Evolutionary conservation across 2,888 invertebrate genomes (phyloP).

Genomic region (Temnothorax rugatulus): DNA sequence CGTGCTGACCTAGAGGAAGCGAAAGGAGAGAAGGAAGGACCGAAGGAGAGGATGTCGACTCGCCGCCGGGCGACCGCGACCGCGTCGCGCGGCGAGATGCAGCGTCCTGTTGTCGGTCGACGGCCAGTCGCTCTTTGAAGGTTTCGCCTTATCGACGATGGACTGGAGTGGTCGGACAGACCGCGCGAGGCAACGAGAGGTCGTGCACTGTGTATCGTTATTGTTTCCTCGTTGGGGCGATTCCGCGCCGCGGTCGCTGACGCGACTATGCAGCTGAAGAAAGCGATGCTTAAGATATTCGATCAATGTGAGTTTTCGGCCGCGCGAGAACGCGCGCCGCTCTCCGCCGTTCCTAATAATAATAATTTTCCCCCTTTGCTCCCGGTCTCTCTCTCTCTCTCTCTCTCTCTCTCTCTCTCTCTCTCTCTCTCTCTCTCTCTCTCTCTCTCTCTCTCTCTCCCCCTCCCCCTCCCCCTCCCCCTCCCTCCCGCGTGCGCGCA

Average conservation of each 20-base stretch:
- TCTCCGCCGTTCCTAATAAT: slow-evolving; percentile 13
- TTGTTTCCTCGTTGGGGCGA: slow-evolving; percentile 64
- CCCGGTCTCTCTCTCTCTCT: background rate
- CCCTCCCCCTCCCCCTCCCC: too few relatives aligned
- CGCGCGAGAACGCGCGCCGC: background rate
- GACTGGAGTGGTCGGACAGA: slow-evolving; percentile 57
- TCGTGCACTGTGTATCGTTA: slow-evolving; percentile 59
- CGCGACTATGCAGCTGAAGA: slow-evolving; percentile 83
- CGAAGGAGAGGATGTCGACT: slow-evolving; percentile 65
- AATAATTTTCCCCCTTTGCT: background rate
- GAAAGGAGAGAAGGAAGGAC: slow-evolving; percentile 36
- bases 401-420: background rate
- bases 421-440: background rate
- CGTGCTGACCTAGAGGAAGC: slow-evolving; percentile 53
- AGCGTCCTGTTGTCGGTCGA: slow-evolving; percentile 45
- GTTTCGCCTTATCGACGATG: slow-evolving; percentile 68
- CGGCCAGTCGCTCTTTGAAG: slow-evolving; percentile 67
- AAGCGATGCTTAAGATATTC: slow-evolving; percentile 83
- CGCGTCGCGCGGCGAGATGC: slow-evolving; percentile 59
- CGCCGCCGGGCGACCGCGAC: slow-evolving; percentile 59
- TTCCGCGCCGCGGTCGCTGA: slow-evolving; percentile 66
- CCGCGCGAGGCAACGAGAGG: slow-evolving; percentile 56
- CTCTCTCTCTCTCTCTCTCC: background rate
- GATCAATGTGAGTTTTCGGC: slow-evolving; percentile 80
- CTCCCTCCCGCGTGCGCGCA: background rate